Conservation (phyloP, 2,797 vertebrate genomes). For the Phylloscopus collybita region DNA sequence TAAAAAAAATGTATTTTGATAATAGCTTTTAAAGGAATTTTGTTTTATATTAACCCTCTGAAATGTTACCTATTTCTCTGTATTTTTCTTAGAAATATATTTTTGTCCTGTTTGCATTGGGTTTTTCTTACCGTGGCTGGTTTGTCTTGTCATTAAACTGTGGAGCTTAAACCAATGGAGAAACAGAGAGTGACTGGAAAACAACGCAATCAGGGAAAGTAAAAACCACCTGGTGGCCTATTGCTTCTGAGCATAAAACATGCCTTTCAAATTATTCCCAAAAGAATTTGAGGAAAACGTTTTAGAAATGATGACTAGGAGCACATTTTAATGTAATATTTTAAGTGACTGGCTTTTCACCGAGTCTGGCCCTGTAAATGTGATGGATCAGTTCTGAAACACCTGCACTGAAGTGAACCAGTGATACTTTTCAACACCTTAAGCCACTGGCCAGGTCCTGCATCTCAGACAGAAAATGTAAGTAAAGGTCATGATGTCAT, state of each 20-base stretch:
- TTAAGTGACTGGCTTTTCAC: conserved; percentile 38
- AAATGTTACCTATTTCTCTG: not conserved
- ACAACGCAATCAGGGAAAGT: not conserved
- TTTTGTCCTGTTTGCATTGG: not conserved
- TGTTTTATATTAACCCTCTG: not conserved
- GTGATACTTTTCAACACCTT: conserved; percentile 23
- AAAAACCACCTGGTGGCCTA: not conserved
- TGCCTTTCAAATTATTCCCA: conserved; percentile 1
- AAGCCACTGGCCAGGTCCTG: not conserved
- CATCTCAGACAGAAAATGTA: not conserved
- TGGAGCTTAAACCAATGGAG: not conserved
- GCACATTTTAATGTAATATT: conserved; percentile 24
- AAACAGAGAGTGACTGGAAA: not conserved
- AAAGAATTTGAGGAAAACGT: not conserved
- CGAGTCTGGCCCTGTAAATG: not conserved
- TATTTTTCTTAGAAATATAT: not conserved
- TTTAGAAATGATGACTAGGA: conserved; percentile 43
- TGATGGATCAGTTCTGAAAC: conserved; percentile 45
- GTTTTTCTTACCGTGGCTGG: not conserved
- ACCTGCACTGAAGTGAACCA: conserved; percentile 44
- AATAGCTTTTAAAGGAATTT: not conserved
- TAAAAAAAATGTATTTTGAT: not conserved
- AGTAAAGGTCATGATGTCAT: conserved; percentile 50
- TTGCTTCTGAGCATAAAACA: not conserved
- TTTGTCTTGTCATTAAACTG: not conserved